Conservation (phyloP, 2,888 invertebrate species). For the Nudaria mundana region DNA sequence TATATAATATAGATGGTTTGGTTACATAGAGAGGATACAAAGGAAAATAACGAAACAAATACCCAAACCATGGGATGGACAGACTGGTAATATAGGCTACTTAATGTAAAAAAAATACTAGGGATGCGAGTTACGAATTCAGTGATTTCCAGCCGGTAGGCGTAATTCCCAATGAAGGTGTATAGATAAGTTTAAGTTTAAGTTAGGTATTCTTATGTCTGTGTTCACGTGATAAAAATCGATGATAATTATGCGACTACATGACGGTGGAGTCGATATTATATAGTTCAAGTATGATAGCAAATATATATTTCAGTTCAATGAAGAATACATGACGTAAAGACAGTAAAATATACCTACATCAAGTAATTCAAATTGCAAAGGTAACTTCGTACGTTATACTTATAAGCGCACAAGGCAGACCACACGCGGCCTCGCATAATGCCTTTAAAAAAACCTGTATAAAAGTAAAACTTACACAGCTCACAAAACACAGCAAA, state of each 20-base stretch:
- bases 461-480: conserved; percentile 20
- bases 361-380: neutral
- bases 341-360: neutral
- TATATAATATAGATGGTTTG: too few relatives aligned
- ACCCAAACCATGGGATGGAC: too few relatives aligned
- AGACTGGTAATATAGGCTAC: too few relatives aligned
- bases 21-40: too few relatives aligned
- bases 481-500: conserved; percentile 22
- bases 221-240: conserved; percentile 14
- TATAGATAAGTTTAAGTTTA: too few relatives aligned
- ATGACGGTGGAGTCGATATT: neutral
- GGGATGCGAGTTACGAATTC: too few relatives aligned
- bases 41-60: too few relatives aligned
- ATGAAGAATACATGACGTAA: neutral
- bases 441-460: conserved; percentile 24
- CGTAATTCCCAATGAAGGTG: too few relatives aligned
- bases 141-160: too few relatives aligned
- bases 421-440: conserved; percentile 47
- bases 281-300: neutral
- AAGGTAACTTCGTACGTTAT: conserved; percentile 1
- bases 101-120: too few relatives aligned
- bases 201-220: too few relatives aligned
- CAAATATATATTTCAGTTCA: neutral
- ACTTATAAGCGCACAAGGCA: conserved; percentile 6
- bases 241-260: conserved; percentile 1